phyloP scores from a whole-genome alignment of 2,888 invertebrate genomes.

The Luperina nickerlii region DNA sequence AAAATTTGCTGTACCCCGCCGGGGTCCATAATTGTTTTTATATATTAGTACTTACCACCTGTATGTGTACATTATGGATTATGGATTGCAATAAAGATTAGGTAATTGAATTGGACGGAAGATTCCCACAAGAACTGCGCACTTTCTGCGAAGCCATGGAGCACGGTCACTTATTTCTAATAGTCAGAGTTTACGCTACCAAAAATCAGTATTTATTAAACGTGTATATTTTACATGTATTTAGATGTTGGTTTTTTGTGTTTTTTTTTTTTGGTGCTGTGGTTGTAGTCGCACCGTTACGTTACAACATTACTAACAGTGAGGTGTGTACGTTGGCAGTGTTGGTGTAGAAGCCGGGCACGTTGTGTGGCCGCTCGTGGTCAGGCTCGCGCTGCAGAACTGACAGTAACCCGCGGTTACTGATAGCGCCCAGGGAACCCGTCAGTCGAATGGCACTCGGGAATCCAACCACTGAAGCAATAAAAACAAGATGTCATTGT shows the following conservation, averaged over 20 bases:
- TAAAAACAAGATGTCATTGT: not conserved
- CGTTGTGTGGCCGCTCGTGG: slow-evolving; percentile 85
- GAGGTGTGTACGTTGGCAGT: slow-evolving; percentile 75
- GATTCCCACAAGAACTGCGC: too few relatives aligned
- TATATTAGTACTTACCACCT: too few relatives aligned
- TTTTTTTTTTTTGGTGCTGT: not conserved
- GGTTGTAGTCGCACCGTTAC: not conserved
- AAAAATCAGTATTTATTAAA: not conserved
- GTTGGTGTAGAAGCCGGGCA: slow-evolving; percentile 86
- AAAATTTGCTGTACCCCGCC: too few relatives aligned
- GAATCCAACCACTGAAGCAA: slow-evolving; percentile 75
- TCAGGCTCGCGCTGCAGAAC: slow-evolving; percentile 82
- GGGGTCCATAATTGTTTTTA: too few relatives aligned
- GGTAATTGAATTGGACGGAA: too few relatives aligned
- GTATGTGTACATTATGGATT: too few relatives aligned
- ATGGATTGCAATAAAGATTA: too few relatives aligned
- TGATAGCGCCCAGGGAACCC: slow-evolving; percentile 87
- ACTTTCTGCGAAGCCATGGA: not conserved
- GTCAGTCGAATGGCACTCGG: slow-evolving; percentile 84
- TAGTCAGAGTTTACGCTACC: not conserved
- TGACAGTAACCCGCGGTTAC: slow-evolving; percentile 80
- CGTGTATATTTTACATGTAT: not conserved
- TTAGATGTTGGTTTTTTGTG: not conserved
- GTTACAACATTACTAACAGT: slow-evolving; percentile 73
- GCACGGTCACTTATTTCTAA: not conserved